Conservation (phyloP, 92 coral and sea anemone species). For the Palythoa caribaeorum region DNA sequence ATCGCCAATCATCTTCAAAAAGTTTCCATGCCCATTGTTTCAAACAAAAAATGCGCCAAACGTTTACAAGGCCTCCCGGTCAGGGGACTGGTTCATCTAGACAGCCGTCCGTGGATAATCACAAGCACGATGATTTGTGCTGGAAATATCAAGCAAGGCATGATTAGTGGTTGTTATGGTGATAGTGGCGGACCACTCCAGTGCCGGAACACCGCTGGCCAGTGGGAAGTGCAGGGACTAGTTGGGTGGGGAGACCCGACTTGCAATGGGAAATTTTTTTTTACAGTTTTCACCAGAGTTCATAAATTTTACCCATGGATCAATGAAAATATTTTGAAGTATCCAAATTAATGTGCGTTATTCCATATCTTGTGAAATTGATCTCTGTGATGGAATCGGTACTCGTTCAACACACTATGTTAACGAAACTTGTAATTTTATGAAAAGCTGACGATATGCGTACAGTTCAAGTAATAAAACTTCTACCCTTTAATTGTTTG, state of each 20-base stretch:
- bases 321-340: conserved; percentile 1
- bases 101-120: conserved; percentile 48
- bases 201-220: conserved; percentile 63
- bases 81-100: conserved; percentile 17
- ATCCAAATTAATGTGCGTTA: not conserved
- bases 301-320: conserved; percentile 36
- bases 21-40: conserved; percentile 46
- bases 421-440: too few relatives aligned
- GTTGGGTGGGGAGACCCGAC: conserved; percentile 61
- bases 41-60: conserved; percentile 43
- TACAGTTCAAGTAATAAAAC: not conserved
- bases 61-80: conserved; percentile 9
- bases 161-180: conserved; percentile 53
- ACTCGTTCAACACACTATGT: too few relatives aligned
- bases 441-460: not conserved
- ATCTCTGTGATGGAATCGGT: not conserved
- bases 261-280: conserved; percentile 34
- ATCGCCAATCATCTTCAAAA: conserved; percentile 39
- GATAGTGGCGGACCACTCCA: conserved; percentile 68
- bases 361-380: not conserved
- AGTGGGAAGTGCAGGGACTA: conserved; percentile 62
- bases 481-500: too few relatives aligned
- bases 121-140: conserved; percentile 61
- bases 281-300: conserved; percentile 55
- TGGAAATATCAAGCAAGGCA: conserved; percentile 37